A percentile compares a stretch with the other conserved stretches of the same genome.
Conservation (phyloP, 2,888 invertebrate species). For the Trissoscelio sp. region DNA sequence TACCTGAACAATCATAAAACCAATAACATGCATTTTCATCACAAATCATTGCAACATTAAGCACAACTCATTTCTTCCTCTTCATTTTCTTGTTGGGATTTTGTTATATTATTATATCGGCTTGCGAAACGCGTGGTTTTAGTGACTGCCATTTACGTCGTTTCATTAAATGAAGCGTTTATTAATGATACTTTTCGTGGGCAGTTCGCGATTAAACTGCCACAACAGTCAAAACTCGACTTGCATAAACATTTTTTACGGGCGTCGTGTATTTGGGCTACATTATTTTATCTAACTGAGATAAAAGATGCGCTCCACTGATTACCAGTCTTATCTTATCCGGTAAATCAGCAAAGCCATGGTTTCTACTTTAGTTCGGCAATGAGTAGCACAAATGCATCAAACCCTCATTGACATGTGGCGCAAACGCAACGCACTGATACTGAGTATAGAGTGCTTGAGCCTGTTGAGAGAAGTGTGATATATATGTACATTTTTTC, state of each 20-base stretch:
- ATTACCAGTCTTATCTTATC: slow-evolving; percentile 23
- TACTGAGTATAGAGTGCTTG: slow-evolving; percentile 48
- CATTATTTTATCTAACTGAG: neutral
- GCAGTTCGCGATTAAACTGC: slow-evolving; percentile 44
- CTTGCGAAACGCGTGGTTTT: slow-evolving; percentile 23
- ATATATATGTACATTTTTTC: slow-evolving; percentile 68
- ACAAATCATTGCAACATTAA: slow-evolving; percentile 28
- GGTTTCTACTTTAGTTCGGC: slow-evolving; percentile 17
- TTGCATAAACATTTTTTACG: slow-evolving; percentile 3
- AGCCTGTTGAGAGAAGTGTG: slow-evolving; percentile 66
- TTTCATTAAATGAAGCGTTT: slow-evolving; percentile 41
- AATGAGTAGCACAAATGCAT: slow-evolving; percentile 22
- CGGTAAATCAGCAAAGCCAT: slow-evolving; percentile 3
- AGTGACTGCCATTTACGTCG: slow-evolving; percentile 35
- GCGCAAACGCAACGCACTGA: slow-evolving; percentile 36
- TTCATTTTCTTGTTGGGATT: slow-evolving; percentile 45
- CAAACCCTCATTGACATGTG: slow-evolving; percentile 17
- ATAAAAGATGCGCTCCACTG: slow-evolving; percentile 28
- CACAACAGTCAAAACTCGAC: slow-evolving; percentile 43
- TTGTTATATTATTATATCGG: slow-evolving; percentile 29
- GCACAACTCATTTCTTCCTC: slow-evolving; percentile 19
- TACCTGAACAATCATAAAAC: slow-evolving; percentile 58
- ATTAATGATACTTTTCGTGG: slow-evolving; percentile 22
- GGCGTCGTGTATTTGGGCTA: slow-evolving; percentile 7
- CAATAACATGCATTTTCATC: slow-evolving; percentile 9